Percentiles rank a stretch among this genome's conserved stretches.
phyloP scores from a whole-genome alignment of 2,113 vertebrate genomes.

The Cromileptes altivelis region DNA sequence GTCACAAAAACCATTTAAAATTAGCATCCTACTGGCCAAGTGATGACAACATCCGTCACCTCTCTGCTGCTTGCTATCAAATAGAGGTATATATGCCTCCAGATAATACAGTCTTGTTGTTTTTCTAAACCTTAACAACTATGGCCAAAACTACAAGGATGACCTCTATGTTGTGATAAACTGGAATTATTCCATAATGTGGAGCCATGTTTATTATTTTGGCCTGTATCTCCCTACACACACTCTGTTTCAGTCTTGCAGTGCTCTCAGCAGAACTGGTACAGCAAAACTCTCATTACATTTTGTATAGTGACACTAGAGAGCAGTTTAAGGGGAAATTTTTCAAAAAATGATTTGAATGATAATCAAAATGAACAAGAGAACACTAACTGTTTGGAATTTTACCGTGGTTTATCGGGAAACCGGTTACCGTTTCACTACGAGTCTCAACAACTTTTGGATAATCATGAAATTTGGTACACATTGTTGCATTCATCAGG shows the following conservation, averaged over 20 bases:
- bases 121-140: not conserved
- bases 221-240: conserved; percentile 31
- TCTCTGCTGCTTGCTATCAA: not conserved
- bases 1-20: too few species aligned
- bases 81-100: not conserved
- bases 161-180: not conserved
- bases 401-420: too few species aligned
- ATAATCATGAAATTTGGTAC: too few species aligned
- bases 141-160: not conserved
- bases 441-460: too few species aligned
- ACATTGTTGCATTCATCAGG: not conserved
- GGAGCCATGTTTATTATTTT: conserved; percentile 37
- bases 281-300: conserved; percentile 56
- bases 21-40: too few species aligned
- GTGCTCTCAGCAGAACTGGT: conserved; percentile 64
- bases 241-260: conserved; percentile 40
- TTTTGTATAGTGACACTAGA: conserved; percentile 59
- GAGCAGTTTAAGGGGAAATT: conserved; percentile 44
- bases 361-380: too few species aligned
- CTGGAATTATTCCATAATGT: conserved; percentile 17
- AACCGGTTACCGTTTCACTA: too few species aligned
- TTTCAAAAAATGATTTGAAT: too few species aligned
- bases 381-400: too few species aligned
- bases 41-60: not conserved
- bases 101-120: not conserved